Percentiles rank a stretch among this genome's conserved stretches.
Conservation (phyloP, 2,797 vertebrate species). For the Benthosema pterotum region DNA sequence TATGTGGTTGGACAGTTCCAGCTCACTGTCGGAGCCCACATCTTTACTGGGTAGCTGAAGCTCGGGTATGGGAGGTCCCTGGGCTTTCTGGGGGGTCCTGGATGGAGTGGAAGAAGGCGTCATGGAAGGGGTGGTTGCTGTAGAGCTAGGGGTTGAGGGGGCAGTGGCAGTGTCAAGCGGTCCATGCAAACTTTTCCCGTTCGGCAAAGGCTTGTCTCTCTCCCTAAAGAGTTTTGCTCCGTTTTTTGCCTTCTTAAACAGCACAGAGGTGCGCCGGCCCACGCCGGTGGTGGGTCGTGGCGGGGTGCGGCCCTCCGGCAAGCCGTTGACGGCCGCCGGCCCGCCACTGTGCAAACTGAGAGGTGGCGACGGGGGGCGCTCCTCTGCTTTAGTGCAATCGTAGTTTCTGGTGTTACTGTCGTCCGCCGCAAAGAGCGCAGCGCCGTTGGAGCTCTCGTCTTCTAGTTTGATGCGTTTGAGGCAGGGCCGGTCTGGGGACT, state of each 20-base stretch:
- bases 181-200: constrained; percentile 73
- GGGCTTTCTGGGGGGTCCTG: constrained; percentile 68
- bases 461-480: constrained; percentile 82
- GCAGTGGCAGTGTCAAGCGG: constrained; percentile 12
- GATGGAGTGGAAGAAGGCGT: constrained; percentile 66
- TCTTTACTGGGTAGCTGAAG: constrained; percentile 72
- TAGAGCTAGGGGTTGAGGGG: constrained; percentile 44
- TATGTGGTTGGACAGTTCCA: constrained; percentile 77
- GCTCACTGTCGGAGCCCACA: constrained; percentile 76
- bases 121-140: constrained; percentile 57
- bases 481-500: constrained; percentile 73
- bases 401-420: constrained; percentile 29
- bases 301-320: constrained; percentile 64
- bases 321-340: constrained; percentile 74
- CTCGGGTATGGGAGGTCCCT: constrained; percentile 70
- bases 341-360: constrained; percentile 75
- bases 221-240: constrained; percentile 85
- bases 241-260: constrained; percentile 89
- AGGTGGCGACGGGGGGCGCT: constrained; percentile 41
- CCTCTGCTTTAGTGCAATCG: constrained; percentile 77
- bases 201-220: constrained; percentile 82
- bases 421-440: constrained; percentile 39
- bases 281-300: constrained; percentile 74
- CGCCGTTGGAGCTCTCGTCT: constrained; percentile 73
- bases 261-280: constrained; percentile 84